Conservation (phyloP, 1,140 invertebrate species). For the Drosophila nikananu region DNA sequence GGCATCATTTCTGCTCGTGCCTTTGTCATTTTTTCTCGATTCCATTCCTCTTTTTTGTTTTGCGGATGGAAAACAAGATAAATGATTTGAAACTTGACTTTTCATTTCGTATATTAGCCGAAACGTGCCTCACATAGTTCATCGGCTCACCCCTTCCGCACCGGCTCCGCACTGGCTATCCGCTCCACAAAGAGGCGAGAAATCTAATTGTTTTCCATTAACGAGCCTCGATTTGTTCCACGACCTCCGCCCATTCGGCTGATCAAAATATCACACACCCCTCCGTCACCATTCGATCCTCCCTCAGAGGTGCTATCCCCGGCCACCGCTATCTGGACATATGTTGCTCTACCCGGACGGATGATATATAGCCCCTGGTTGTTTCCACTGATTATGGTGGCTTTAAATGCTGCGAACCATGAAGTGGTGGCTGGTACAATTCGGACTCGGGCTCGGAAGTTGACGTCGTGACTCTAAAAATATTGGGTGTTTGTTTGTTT, state of each 20-base stretch:
- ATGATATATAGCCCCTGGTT: constrained; percentile 60
- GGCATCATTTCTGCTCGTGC: constrained; percentile 79
- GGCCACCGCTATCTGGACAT: constrained; percentile 74
- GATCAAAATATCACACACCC: constrained; percentile 66
- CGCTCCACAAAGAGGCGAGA: neutral
- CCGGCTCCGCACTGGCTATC: constrained; percentile 13
- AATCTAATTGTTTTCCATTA: constrained; percentile 77
- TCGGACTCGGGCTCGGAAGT: neutral
- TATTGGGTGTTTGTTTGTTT: constrained; percentile 21
- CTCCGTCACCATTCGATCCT: neutral
- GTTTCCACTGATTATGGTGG: constrained; percentile 66
- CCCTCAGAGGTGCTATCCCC: constrained; percentile 7
- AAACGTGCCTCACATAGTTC: constrained; percentile 62
- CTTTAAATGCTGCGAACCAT: constrained; percentile 54
- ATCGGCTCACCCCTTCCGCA: constrained; percentile 17
- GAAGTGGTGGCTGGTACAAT: constrained; percentile 62
- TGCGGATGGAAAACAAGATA: constrained; percentile 73
- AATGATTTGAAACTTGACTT: constrained; percentile 82
- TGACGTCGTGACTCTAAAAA: constrained; percentile 8
- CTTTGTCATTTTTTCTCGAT: constrained; percentile 70
- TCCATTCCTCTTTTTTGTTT: constrained; percentile 5
- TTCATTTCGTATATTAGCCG: constrained; percentile 81
- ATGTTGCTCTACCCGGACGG: constrained; percentile 61
- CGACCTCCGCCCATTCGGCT: constrained; percentile 61
- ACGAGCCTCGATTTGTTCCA: constrained; percentile 76